Evolutionary conservation across 2,797 vertebrate species (phyloP).

Genomic region (Garrulus glandarius): DNA sequence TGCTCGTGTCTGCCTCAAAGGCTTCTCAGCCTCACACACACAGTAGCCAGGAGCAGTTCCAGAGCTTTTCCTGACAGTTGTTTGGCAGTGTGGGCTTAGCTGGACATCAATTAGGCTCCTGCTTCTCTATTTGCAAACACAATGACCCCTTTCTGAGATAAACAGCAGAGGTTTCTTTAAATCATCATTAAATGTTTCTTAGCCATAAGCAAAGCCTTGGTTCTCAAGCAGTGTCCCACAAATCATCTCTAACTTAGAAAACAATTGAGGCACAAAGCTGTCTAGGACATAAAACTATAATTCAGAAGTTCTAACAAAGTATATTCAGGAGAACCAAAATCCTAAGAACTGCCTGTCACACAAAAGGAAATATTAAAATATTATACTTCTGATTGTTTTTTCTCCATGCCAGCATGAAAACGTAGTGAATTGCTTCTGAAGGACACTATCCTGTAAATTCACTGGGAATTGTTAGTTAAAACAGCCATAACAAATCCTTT

Average conservation of each 20-base stretch:
- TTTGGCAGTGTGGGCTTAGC: constrained; percentile 34
- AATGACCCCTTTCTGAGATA: constrained; percentile 19
- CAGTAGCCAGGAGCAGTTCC: constrained; percentile 64
- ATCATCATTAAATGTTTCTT: not conserved
- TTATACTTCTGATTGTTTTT: not conserved
- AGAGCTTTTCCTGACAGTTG: constrained; percentile 57
- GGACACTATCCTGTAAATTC: not conserved
- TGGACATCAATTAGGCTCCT: constrained; percentile 57
- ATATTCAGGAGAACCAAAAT: not conserved
- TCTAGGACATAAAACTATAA: not conserved
- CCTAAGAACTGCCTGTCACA: not conserved
- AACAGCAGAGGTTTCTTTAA: constrained; percentile 18
- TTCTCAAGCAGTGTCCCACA: not conserved
- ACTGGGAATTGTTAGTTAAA: not conserved
- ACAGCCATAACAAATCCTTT: not conserved
- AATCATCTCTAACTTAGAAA: not conserved
- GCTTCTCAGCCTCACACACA: constrained; percentile 27
- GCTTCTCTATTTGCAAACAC: constrained; percentile 38
- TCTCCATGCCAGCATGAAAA: not conserved
- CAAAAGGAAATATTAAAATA: not conserved
- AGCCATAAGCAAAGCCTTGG: not conserved
- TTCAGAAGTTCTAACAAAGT: not conserved
- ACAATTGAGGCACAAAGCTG: not conserved
- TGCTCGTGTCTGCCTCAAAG: constrained; percentile 26
- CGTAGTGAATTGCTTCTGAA: not conserved